Base-by-base conservation (phyloP, 1,140 invertebrate species). In the Macrosteles quadrilineatus region DNA sequence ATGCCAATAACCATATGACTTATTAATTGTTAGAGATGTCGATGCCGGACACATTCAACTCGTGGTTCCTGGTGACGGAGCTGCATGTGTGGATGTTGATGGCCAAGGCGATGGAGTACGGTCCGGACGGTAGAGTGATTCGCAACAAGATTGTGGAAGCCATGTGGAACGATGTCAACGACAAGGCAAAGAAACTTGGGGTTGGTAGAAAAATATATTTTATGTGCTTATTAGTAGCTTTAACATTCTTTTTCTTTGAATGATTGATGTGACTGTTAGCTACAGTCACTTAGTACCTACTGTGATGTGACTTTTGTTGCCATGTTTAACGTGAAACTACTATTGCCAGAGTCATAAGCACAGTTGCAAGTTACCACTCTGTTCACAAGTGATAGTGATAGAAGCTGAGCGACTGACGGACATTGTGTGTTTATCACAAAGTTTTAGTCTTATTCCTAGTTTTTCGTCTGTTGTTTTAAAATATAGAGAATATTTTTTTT, bases 31-130 rank as follows among this genome's bases (percentile, higher is more conserved):
- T 82, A 83, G 86, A 87, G 76, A 88, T 90, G 67, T 81, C 89
- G 50, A 79, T 95, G 77, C 83, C 86, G 23, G 92, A 95, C 74
- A 92, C 91, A 32, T 93, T 93, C 78, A 85, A 86, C 73, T 93
- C 92, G 0, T 95, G 92, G 92, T 95, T 93, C 79, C 77, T 88
- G 1, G 81, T 95, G 1, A 93, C 90, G 1, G 92, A 95, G 79
- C 80, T 95, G 19, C 92, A 96, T 79, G 84, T 95, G 0, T 96
- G 94, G 94, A 86, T 95, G 82, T 73, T 94, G 9, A 73, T 73
- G 71, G 84, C 88, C 17, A 83, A 93, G 50, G 85, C 87, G 4
- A 94, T 94, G 90, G 87, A 88, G 27, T 90, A 93, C 80, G 89
- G 86, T 72, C 83, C 88, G 40, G 81, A 90, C 76, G 93, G 93